phyloP scores from a whole-genome alignment of 2,797 vertebrate species.

The Bovichtus variegatus region DNA sequence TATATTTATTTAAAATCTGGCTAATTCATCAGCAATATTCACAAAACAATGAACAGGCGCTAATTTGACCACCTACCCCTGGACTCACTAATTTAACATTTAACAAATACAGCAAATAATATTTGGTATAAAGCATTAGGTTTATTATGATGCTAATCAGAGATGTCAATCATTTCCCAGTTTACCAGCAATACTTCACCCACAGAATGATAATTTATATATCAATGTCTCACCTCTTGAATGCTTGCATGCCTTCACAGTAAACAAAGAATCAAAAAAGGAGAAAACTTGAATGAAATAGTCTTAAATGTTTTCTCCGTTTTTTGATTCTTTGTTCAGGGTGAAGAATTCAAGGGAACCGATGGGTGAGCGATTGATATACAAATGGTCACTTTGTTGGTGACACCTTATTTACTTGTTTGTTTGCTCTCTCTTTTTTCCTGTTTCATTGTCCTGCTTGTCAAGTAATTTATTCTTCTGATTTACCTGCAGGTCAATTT shows the following conservation, averaged over 20 bases:
- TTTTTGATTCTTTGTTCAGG: too few relatives aligned
- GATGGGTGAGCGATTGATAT: too few relatives aligned
- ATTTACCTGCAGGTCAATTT: conserved; percentile 40
- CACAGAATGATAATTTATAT: too few relatives aligned
- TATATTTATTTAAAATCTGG: background rate
- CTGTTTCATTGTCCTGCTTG: conserved; percentile 14
- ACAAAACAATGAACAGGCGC: conserved; percentile 10
- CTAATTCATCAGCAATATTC: conserved; percentile 10
- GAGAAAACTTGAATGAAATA: too few relatives aligned
- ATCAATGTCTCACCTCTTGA: too few relatives aligned
- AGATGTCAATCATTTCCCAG: conserved; percentile 41
- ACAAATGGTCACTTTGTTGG: too few relatives aligned
- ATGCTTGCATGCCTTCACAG: too few relatives aligned
- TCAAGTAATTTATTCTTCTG: conserved; percentile 39
- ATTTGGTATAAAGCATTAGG: conserved; percentile 23
- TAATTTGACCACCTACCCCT: background rate
- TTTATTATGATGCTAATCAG: conserved; percentile 38
- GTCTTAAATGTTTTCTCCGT: too few relatives aligned
- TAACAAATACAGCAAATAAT: conserved; percentile 6
- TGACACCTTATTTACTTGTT: conserved; percentile 29
- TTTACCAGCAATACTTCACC: too few relatives aligned
- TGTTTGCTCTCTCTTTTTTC: conserved; percentile 7
- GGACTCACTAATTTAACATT: conserved; percentile 2
- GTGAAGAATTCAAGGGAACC: too few relatives aligned
- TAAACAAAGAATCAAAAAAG: too few relatives aligned